Evolutionary conservation across 1,140 invertebrate genomes (phyloP), one percentile per base, ranked within the genome.

Genomic region (Colletes latitarsis): DNA sequence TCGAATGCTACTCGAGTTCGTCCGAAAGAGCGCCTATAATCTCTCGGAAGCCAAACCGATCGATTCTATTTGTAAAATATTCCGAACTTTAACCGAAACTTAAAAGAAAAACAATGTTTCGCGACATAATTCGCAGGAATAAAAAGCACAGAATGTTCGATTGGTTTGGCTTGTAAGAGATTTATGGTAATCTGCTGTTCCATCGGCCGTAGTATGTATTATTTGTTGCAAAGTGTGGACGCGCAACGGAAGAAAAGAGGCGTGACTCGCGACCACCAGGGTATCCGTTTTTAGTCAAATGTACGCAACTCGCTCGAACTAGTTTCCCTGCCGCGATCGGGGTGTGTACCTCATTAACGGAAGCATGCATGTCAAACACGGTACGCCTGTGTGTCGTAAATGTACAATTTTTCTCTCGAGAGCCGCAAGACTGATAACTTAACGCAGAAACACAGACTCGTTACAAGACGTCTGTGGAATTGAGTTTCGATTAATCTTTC

Each of bases 381-480:
- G 30, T 53, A 70, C 12, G n/a, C 14, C 21, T 8, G 17, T 9
- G 19, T 17, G 14, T 49, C 15, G 17, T 39, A 72, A n/a, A 17
- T 30, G 57, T 58, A 81, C 72, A 69, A 77, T 74, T 85, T 30
- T 78, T 55, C 71, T 86, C 64, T 81, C 72, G 85, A 87, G 85
- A 87, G 84, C 85, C 76, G 69, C 77, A 87, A 87, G 85, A 87
- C 85, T 87, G 85, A 87, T 87, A 87, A 81, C 66, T 81, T 80
- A 79, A 83, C 77, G 62, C 79, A 66, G 43, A 10, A 46, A 85
- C 79, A 21, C 63, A 64, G 69, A 76, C 73, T 70, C 67, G 43
- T 74, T 78, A 68, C 60, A 82, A 70, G 39, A 64, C n/a, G 21
- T 30, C 30, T 2, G 52, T 55, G 43, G 49, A n/a, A 74, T 68